Base-by-base conservation (phyloP, 2,888 invertebrate species). In the Ochlodes sylvanus region DNA sequence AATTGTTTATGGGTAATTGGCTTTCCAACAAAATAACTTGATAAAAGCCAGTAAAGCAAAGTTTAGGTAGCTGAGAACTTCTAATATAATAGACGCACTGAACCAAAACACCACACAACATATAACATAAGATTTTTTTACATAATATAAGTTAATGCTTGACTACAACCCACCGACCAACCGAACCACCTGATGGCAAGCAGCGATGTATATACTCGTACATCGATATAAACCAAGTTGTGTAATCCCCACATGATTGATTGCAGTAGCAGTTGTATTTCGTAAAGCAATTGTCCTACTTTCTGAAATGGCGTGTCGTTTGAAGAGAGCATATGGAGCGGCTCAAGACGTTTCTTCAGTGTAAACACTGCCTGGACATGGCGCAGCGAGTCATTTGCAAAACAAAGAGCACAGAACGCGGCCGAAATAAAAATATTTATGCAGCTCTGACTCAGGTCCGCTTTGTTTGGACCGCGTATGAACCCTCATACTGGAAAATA, bases 341-440 rank as follows among this genome's bases (percentile, higher is more conserved):
- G 73, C 83, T 90, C 89, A 87, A 83, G 81, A 81, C 79, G 81
- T 80, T 83, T 77, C 80, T 79, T 80, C 77, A 83, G 78, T 81
- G 83, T 88, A 90, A 89, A 90, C 88, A 87, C 75, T 80, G 77
- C 77, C 78, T 76, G 74, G 78, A 80, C 86, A 84, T 9, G 67
- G 72, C 66, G 73, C 70, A 66, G 68, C 73, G 71, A 89, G 85
- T 88, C 87, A 89, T 91, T 91, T 87, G 91, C 91, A 89, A 91
- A 92, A 92, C 92, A 92, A 92, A 91, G 90, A 85, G 78, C 77
- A 72, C 80, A 76, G 79, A 83, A 83, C 81, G 82, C 80, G 81
- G 81, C 79, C 84, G 81, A 89, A 90, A 91, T 90, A 91, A 92
- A 92, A 92, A 92, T 91, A 92, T 91, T 92, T 91, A 89, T 85